Base-by-base conservation (phyloP, 2,113 vertebrate species). In the Picathartes gymnocephalus region DNA sequence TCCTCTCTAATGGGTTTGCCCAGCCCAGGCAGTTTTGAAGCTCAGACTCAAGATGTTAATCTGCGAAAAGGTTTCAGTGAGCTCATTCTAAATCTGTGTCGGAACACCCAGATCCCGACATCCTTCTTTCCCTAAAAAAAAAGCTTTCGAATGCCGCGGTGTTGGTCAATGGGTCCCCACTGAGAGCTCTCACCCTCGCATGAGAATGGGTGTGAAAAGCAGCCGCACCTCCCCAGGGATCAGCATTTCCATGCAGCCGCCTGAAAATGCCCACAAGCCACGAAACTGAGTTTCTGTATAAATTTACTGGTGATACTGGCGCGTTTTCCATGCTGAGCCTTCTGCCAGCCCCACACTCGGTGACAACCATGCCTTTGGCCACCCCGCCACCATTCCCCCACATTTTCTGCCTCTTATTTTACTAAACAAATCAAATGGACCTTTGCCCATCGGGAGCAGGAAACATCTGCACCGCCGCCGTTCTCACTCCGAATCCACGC, bases 131-230 rank as follows among this genome's bases (percentile, higher is more conserved):
- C 30, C 73, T 15, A 8, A 61, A 74, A 78, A 56, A 58, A 35
- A 33, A 42, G 21, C 2, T 76, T 79, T 69, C 57, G 20, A 22
- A 81, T 20, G 68, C 72, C 74, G 47, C 33, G 31, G 1, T 11
- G 72, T 4, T 53, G 81, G 85, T 92, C 58, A 65, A 69, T 65
- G 7, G 14, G 58, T 40, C 45, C 84, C 76, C 47, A 19, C 83
- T 20, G 73, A 14, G 81, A 84, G 60, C 45, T 50, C 74, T 81
- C 45, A 6, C 19, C 10, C 40, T 37, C 2, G n/a, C 86, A 64
- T 68, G 33, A 79, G 89, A 95, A 96, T 53, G 58, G 71, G 48
- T 30, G 79, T 76, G 86, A 65, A 82, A 78, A 88, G 47, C 74
- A 13, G 25, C 70, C 4, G 33, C 62, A 76, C 40, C n/a, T 40